These are phyloP conservation scores for Parthenolecanium corni DNA, from an alignment of 2,888 invertebrate species.

Conservation along the genomic window DNA sequence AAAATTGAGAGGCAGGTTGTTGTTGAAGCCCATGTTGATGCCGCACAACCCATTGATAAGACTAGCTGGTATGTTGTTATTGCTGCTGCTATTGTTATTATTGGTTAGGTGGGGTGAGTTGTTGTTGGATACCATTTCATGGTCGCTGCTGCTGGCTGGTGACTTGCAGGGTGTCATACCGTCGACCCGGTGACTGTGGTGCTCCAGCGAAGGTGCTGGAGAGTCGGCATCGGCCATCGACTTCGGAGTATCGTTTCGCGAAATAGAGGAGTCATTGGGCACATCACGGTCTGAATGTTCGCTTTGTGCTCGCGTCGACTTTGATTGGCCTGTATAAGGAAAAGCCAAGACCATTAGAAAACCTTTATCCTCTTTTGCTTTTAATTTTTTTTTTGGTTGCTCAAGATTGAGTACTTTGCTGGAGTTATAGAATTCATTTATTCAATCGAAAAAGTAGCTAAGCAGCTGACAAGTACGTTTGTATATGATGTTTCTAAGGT, in stretches of 20 bases:
- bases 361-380: neutral
- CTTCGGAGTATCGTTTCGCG: conserved; percentile 22
- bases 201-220: conserved; percentile 34
- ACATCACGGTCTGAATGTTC: conserved; percentile 16
- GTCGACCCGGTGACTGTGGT: conserved; percentile 21
- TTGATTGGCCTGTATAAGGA: conserved; percentile 16
- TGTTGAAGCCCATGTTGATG: conserved; percentile 35
- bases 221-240: conserved; percentile 37
- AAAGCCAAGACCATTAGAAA: neutral
- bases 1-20: conserved; percentile 33
- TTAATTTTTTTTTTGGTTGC: neutral
- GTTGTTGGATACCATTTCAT: conserved; percentile 35
- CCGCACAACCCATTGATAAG: conserved; percentile 39
- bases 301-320: conserved; percentile 16
- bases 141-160: conserved; percentile 36
- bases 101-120: conserved; percentile 37
- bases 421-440: too few relatives aligned
- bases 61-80: conserved; percentile 41
- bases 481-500: too few relatives aligned
- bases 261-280: conserved; percentile 4
- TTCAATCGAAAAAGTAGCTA: too few relatives aligned
- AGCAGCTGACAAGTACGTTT: too few relatives aligned
- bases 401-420: neutral
- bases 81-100: conserved; percentile 40
- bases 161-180: conserved; percentile 31